These are phyloP conservation scores for Chelmon rostratus DNA, from an alignment of 2,797 vertebrate genomes.

Conservation along the genomic window DNA sequence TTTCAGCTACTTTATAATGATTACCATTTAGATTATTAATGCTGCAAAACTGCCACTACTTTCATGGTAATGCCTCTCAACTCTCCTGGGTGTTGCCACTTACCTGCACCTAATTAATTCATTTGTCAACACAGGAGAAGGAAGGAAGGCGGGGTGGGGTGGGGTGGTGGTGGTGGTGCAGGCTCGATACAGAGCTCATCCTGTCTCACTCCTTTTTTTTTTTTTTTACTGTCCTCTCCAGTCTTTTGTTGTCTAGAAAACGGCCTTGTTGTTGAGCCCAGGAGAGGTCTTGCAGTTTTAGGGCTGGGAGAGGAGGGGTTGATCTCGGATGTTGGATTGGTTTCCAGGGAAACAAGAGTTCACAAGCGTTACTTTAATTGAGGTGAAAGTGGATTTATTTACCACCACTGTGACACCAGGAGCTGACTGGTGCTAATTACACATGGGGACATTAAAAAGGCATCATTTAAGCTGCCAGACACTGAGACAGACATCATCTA, in stretches of 20 bases:
- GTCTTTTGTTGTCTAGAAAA: conserved; percentile 41
- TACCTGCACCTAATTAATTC: conserved; percentile 23
- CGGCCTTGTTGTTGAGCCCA: background rate
- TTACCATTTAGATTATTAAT: conserved; percentile 1
- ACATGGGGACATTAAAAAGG: conserved; percentile 12
- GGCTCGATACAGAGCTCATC: background rate
- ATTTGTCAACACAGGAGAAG: conserved; percentile 20
- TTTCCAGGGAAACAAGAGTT: conserved; percentile 55
- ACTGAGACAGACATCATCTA: background rate
- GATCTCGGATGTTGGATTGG: conserved; percentile 31
- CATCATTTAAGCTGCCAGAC: conserved; percentile 29
- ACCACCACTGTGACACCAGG: conserved; percentile 6
- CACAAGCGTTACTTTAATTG: conserved; percentile 26
- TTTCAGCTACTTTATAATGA: background rate
- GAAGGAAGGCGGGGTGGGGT: accelerated
- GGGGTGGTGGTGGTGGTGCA: background rate
- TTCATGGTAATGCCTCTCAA: background rate
- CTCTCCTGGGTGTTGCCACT: conserved; percentile 22
- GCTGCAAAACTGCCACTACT: conserved; percentile 15
- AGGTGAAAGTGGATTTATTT: conserved; percentile 35
- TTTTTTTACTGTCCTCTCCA: background rate
- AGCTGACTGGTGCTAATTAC: conserved; percentile 33
- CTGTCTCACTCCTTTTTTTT: background rate
- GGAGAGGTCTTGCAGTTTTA: conserved; percentile 37
- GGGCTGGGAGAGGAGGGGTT: background rate